A percentile compares a stretch with the other conserved stretches of the same genome.
Conservation (phyloP, 1,140 invertebrate species). For the Macrobrachium rosenbergii region DNA sequence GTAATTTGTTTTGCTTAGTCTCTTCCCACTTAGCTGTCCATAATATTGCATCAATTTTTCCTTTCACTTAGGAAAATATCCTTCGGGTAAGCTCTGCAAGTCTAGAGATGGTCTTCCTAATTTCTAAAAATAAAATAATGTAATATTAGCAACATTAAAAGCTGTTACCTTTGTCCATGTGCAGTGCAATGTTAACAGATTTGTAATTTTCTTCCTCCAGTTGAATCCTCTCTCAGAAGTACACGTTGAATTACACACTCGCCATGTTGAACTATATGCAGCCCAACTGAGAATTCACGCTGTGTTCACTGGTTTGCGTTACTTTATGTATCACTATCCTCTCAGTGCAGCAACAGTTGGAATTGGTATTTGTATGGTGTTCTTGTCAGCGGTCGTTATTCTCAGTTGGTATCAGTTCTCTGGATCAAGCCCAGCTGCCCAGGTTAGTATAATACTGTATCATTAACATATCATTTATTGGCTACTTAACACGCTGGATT, state of each 20-base stretch:
- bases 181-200: too few relatives aligned
- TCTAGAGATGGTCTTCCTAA: too few relatives aligned
- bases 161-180: too few relatives aligned
- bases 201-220: not conserved
- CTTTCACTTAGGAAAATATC: too few relatives aligned
- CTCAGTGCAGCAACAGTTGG: conserved; percentile 26
- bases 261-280: conserved; percentile 33
- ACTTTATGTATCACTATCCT: conserved; percentile 53
- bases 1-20: too few relatives aligned
- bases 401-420: conserved; percentile 56
- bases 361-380: conserved; percentile 53
- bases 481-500: too few relatives aligned
- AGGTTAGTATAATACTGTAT: not conserved
- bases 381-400: conserved; percentile 47
- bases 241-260: conserved; percentile 10
- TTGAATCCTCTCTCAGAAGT: conserved; percentile 45
- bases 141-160: too few relatives aligned
- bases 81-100: too few relatives aligned
- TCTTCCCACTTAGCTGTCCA: too few relatives aligned
- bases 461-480: too few relatives aligned
- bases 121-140: too few relatives aligned
- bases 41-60: too few relatives aligned
- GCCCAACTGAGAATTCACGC: conserved; percentile 41
- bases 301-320: conserved; percentile 44
- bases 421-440: not conserved